Percentiles rank a stretch among this genome's conserved stretches.
phyloP scores from a whole-genome alignment of 2,888 invertebrate species.

The Polymixis flavicincta region DNA sequence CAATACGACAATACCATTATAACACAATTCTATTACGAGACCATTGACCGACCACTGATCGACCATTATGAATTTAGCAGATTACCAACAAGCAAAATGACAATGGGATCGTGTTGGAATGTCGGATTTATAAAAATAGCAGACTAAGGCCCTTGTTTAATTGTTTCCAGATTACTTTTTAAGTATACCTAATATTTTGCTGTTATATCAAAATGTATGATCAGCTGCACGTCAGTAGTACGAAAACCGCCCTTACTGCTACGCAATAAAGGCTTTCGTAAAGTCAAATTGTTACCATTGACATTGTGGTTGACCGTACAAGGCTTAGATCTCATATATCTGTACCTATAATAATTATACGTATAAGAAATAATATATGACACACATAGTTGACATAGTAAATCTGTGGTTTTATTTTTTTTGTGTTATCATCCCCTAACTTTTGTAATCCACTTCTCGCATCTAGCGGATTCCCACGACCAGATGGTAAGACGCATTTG shows the following conservation, averaged over 20 bases:
- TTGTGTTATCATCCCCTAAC: neutral
- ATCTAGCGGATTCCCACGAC: no score
- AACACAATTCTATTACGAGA: no score
- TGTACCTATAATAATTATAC: neutral
- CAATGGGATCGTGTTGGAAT: no score
- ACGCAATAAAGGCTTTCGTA: neutral
- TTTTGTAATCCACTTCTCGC: neutral
- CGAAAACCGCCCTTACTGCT: neutral
- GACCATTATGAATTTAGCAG: no score
- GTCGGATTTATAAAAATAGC: no score
- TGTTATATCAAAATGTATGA: neutral
- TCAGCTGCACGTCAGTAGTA: neutral
- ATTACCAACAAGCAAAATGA: no score
- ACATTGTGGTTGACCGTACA: neutral
- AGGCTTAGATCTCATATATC: slow-evolving; percentile 21
- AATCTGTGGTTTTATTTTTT: neutral
- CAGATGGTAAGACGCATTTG: no score
- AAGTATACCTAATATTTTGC: neutral
- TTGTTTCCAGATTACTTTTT: no score
- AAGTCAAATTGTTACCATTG: neutral
- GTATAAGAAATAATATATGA: slow-evolving; percentile 8
- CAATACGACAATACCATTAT: no score
- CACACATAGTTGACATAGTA: neutral
- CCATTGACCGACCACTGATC: no score
- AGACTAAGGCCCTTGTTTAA: no score